Evolutionary conservation across 2,113 vertebrate genomes (phyloP).

Genomic region (Cebus imitator): DNA sequence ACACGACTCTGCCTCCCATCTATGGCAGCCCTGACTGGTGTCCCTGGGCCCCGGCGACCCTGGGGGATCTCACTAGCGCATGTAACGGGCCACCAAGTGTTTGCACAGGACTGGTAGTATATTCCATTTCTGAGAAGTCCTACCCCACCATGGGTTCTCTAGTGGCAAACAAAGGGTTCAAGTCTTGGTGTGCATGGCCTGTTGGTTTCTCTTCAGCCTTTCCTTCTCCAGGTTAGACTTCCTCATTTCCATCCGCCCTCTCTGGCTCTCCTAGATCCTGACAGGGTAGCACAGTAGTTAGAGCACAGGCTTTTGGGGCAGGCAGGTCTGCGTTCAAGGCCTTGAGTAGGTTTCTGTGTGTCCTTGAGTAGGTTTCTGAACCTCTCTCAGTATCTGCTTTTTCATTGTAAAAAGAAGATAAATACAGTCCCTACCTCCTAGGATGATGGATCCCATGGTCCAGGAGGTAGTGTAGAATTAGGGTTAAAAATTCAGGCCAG

Average conservation of each 20-base stretch:
- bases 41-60: background rate
- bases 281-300: background rate
- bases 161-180: background rate
- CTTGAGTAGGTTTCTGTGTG: background rate
- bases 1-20: background rate
- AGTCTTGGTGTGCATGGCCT: background rate
- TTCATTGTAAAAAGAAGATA: background rate
- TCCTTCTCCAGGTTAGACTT: background rate
- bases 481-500: background rate
- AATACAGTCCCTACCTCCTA: background rate
- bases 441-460: background rate
- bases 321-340: background rate
- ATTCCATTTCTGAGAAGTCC: no score
- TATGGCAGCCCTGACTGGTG: background rate
- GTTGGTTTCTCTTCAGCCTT: background rate
- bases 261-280: background rate
- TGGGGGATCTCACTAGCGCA: background rate
- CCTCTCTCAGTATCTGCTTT: background rate
- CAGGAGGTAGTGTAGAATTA: background rate
- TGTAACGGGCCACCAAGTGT: background rate
- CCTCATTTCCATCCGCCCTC: background rate
- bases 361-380: background rate
- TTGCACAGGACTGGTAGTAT: background rate
- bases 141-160: fast-evolving
- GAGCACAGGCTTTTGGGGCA: background rate